Evolutionary conservation across 2,888 invertebrate genomes (phyloP).

Genomic region (Limnephilus lunatus): DNA sequence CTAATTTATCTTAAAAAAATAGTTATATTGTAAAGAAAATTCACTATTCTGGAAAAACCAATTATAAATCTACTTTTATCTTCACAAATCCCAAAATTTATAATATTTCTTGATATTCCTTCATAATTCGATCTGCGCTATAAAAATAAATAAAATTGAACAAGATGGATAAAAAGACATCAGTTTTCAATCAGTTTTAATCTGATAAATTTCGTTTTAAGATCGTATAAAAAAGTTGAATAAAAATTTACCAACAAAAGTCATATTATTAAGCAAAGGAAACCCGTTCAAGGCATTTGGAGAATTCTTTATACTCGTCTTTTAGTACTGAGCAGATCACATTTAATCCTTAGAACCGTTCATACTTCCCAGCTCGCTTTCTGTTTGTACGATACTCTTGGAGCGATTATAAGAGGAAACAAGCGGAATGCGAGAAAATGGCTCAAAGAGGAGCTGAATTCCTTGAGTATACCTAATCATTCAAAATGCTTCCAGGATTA

Average conservation of each 20-base stretch:
- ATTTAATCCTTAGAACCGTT: not conserved
- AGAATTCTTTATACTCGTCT: not conserved
- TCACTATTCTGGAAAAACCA: no score
- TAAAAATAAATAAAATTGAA: no score
- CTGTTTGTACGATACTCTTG: not conserved
- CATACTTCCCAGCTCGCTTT: not conserved
- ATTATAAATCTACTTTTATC: no score
- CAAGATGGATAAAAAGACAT: no score
- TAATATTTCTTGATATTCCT: no score
- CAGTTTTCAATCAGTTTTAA: not conserved
- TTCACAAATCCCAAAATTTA: no score
- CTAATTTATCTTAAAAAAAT: no score
- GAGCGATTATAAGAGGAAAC: not conserved
- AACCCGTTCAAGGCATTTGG: not conserved
- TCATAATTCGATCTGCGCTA: no score
- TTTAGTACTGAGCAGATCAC: not conserved
- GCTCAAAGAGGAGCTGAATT: not conserved
- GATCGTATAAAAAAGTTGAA: not conserved
- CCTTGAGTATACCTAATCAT: not conserved
- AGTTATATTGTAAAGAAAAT: no score
- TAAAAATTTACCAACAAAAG: not conserved
- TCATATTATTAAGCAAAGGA: not conserved
- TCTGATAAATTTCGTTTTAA: not conserved
- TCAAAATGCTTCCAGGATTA: not conserved
- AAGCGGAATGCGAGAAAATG: not conserved